These are phyloP conservation scores for Acholoe squamosa DNA, from an alignment of 2,888 invertebrate genomes.

Conservation along the genomic window DNA sequence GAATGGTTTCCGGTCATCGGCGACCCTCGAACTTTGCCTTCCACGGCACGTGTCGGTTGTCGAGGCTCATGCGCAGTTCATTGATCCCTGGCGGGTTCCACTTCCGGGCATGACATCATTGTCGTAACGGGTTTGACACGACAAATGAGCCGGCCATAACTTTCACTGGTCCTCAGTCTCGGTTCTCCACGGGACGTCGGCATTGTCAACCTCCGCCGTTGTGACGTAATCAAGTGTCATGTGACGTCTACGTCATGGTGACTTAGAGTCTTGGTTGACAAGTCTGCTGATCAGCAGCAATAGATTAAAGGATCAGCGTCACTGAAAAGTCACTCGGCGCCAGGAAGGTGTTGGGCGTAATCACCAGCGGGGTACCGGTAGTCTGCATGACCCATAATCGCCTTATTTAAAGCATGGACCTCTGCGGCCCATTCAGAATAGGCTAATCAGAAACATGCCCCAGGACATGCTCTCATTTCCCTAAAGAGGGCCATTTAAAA, in stretches of 20 bases:
- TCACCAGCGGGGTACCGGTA: not conserved
- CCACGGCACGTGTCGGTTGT: slow-evolving; percentile 32
- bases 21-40: not conserved
- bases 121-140: slow-evolving; percentile 54
- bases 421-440: not conserved
- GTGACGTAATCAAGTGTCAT: slow-evolving; percentile 12
- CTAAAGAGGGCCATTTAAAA: slow-evolving; percentile 23
- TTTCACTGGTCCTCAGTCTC: not conserved
- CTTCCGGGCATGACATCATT: slow-evolving; percentile 25
- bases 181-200: not conserved
- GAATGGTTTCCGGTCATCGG: not conserved
- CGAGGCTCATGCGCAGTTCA: not conserved
- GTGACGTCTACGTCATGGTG: not conserved
- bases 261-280: not conserved
- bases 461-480: not conserved
- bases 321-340: not conserved
- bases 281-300: slow-evolving; percentile 2
- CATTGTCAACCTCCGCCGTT: not conserved
- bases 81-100: not conserved
- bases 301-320: slow-evolving; percentile 2
- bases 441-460: not conserved
- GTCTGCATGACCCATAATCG: not conserved
- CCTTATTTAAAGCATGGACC: not conserved
- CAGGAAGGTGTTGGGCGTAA: not conserved
- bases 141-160: slow-evolving; percentile 23